Evolutionary conservation across 2,888 invertebrate species (phyloP).

Genomic region (Dendrolimus houi): DNA sequence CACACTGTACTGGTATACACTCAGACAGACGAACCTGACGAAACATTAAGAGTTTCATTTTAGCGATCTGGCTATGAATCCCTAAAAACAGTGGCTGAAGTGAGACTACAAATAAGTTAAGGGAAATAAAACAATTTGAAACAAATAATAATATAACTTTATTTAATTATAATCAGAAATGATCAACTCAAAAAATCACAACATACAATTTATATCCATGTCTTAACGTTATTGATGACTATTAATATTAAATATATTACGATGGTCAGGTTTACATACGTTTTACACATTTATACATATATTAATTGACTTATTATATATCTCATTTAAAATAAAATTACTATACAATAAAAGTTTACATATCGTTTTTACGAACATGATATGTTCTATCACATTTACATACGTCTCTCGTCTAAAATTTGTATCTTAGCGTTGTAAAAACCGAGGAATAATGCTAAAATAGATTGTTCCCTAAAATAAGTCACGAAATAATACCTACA

Average conservation of each 20-base stretch:
- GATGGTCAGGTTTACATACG: not conserved
- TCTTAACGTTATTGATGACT: slow-evolving; percentile 12
- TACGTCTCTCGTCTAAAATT: slow-evolving; percentile 23
- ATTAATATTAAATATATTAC: not conserved
- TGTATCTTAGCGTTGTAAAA: slow-evolving; percentile 9
- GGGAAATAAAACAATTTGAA: not conserved
- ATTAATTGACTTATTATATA: slow-evolving; percentile 25
- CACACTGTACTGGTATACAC: too few species aligned
- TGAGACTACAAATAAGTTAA: too few species aligned
- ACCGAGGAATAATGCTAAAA: slow-evolving; percentile 1
- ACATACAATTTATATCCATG: slow-evolving; percentile 34
- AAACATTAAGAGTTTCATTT: too few species aligned
- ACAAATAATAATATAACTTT: slow-evolving; percentile 49
- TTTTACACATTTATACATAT: slow-evolving; percentile 20
- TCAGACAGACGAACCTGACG: too few species aligned
- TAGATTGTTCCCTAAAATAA: not conserved
- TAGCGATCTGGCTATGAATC: too few species aligned
- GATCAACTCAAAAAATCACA: slow-evolving; percentile 49
- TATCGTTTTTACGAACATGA: slow-evolving; percentile 26
- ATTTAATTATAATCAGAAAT: slow-evolving; percentile 30
- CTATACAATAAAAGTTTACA: slow-evolving; percentile 19
- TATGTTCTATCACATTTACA: slow-evolving; percentile 47
- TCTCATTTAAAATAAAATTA: slow-evolving; percentile 10
- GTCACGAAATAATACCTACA: not conserved
- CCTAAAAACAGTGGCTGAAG: too few species aligned